phyloP scores from a whole-genome alignment of 2,888 invertebrate genomes.

The Reticulitermes lucifugus region DNA sequence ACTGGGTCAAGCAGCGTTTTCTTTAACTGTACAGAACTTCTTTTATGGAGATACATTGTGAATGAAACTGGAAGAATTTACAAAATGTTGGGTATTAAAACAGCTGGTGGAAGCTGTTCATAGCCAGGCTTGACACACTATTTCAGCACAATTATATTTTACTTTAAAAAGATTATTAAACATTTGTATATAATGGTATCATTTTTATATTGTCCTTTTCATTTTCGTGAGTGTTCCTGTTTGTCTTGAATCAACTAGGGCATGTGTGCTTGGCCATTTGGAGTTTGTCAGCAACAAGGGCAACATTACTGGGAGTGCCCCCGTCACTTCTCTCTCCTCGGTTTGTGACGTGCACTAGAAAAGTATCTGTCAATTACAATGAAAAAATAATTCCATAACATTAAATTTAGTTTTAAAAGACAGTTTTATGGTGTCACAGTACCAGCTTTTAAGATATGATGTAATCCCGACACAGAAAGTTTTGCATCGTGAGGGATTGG shows the following conservation, averaged over 20 bases:
- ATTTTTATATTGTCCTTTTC: not conserved
- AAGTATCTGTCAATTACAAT: too few relatives aligned
- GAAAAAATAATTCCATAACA: not conserved
- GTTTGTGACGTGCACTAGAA: not conserved
- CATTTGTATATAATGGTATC: conserved; percentile 6
- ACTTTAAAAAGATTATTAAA: conserved; percentile 18
- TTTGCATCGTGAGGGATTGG: too few relatives aligned
- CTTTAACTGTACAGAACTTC: conserved; percentile 23
- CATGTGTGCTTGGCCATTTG: not conserved
- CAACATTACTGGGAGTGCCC: not conserved
- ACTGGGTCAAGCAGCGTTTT: conserved; percentile 7
- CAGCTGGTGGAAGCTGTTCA: conserved; percentile 2
- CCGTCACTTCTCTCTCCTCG: not conserved
- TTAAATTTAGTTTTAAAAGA: not conserved
- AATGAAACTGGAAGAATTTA: not conserved
- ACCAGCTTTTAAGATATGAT: too few relatives aligned
- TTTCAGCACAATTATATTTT: conserved; percentile 22
- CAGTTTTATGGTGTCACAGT: not conserved
- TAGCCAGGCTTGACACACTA: not conserved
- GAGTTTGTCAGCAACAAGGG: not conserved
- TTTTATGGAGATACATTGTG: not conserved
- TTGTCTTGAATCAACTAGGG: not conserved
- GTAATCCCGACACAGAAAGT: too few relatives aligned
- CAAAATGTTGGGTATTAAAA: not conserved
- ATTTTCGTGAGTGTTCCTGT: not conserved